phyloP scores from a whole-genome alignment of 2,888 invertebrate species.

The Thecocarcelia acutangulata region DNA sequence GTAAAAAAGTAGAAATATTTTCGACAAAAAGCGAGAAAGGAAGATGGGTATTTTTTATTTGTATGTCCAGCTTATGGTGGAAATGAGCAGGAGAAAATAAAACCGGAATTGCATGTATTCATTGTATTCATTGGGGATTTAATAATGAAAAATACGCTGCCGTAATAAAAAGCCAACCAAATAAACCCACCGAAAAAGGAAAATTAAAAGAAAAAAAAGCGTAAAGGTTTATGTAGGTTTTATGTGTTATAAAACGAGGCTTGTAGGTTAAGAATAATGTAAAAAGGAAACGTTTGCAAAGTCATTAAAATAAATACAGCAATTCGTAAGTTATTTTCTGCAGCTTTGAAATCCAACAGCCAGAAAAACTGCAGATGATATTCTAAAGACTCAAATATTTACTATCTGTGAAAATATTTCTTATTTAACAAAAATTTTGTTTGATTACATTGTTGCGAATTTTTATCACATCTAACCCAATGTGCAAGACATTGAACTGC shows the following conservation, averaged over 20 bases:
- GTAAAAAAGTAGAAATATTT: background rate
- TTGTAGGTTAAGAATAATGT: background rate
- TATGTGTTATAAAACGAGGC: background rate
- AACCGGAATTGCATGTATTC: constrained; percentile 48
- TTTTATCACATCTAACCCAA: too few relatives aligned
- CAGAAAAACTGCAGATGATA: too few relatives aligned
- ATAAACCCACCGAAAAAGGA: background rate
- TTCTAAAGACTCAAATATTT: too few relatives aligned
- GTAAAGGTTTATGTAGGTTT: background rate
- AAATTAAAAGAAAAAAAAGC: background rate
- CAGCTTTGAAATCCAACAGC: too few relatives aligned
- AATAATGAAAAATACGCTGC: constrained; percentile 48
- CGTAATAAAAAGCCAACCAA: constrained; percentile 45
- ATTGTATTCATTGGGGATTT: constrained; percentile 39
- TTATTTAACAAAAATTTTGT: too few relatives aligned
- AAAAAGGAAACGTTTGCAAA: too few relatives aligned
- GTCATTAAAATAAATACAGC: too few relatives aligned
- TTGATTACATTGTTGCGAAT: too few relatives aligned
- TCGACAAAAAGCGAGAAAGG: background rate
- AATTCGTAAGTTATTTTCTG: too few relatives aligned
- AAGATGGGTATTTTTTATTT: background rate
- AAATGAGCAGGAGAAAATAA: constrained; percentile 7
- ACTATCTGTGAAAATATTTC: too few relatives aligned
- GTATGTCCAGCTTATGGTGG: background rate
- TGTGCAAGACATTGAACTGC: too few relatives aligned